phyloP scores from a whole-genome alignment of 2,113 vertebrate genomes.

The Aix galericulata region DNA sequence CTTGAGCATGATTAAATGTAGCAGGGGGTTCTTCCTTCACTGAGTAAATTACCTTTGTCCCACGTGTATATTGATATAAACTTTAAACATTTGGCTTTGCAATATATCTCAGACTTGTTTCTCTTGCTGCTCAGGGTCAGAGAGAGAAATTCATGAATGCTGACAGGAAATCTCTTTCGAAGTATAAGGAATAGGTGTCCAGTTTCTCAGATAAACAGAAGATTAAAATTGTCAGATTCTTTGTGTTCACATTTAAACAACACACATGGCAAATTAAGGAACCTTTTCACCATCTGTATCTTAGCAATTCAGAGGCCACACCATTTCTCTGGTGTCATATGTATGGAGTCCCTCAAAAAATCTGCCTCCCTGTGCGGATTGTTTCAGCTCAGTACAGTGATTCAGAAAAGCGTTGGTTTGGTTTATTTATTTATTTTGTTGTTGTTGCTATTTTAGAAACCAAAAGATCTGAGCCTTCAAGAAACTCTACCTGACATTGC shows the following conservation, averaged over 20 bases:
- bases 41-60: constrained; percentile 76
- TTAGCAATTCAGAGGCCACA: not conserved
- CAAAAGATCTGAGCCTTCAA: constrained; percentile 4
- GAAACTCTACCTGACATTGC: not conserved
- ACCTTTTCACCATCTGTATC: not conserved
- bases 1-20: constrained; percentile 74
- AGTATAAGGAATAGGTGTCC: constrained; percentile 15
- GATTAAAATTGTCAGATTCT: constrained; percentile 6
- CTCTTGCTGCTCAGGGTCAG: constrained; percentile 62
- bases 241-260: constrained; percentile 32
- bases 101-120: constrained; percentile 72
- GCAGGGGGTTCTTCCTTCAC: constrained; percentile 65
- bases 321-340: not conserved
- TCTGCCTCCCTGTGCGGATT: not conserved
- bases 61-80: constrained; percentile 75
- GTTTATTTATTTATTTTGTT: not conserved
- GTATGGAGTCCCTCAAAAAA: not conserved
- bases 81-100: constrained; percentile 75
- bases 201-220: constrained; percentile 41
- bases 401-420: not conserved
- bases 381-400: not conserved
- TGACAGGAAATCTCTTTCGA: constrained; percentile 53
- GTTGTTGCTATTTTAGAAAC: constrained; percentile 2
- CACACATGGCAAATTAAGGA: not conserved
- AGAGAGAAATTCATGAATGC: constrained; percentile 64